Evolutionary conservation across 1,140 invertebrate genomes (phyloP), one percentile per base, ranked within the genome.

Genomic region (Conus betulinus): DNA sequence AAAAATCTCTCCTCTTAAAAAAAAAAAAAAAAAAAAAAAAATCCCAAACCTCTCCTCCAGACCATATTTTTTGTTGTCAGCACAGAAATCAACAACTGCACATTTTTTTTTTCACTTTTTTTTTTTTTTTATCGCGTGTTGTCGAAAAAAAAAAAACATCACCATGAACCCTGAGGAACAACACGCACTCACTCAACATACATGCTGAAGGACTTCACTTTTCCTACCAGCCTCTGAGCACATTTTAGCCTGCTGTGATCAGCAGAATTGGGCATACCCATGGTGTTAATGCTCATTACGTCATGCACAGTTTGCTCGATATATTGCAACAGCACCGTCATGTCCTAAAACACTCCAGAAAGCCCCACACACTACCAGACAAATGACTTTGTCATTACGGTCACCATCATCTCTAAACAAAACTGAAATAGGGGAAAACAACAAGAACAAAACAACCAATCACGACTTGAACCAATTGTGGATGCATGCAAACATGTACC

Each of bases 241-340:
- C 15, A 71, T 25, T 87, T 79, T 17, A 17, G 53, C 63, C 23
- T 15, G 57, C 51, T 13, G 27, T 79, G 25, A 76, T 23, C 15
- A 23, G 85, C 74, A 57, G 51, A 78, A 87, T 10, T 74, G 79
- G 63, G 51, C 85, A 52, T 52, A 63, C 51, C 71, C 85, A 74
- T 55, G 52, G 71, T 63, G 55, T n/a, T 25, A 79, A 79, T 27
- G 39, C 13, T 79, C 23, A 25, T 51, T 13, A 27, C 39, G n/a
- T 79, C 8, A 60, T 71, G 67, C 15, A 71, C 67, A 71, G 15
- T 71, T 71, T 71, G 67, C 67, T 71, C 67, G 67, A 71, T 23
- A 71, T 23, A 84, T 84, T 87, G 71, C 71, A 78, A 87, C 85
- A 87, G 85, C 85, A 87, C 85, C 85, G 71, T 79, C 17, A 76